phyloP scores from a whole-genome alignment of 2,797 vertebrate genomes.

The Gymnodraco acuticeps region DNA sequence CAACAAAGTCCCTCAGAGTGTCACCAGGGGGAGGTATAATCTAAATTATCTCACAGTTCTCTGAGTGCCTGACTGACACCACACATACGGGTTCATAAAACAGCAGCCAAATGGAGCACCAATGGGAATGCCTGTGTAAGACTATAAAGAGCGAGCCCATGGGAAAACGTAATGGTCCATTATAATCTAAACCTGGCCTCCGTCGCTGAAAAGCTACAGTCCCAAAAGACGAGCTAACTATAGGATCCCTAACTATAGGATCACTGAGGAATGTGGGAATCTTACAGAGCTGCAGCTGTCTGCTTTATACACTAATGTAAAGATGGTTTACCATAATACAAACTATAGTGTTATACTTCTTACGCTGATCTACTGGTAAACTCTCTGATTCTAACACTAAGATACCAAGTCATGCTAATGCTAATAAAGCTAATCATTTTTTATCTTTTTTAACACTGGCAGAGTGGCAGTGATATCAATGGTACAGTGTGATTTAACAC shows the following conservation, averaged over 20 bases:
- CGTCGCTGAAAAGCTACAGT: constrained; percentile 10
- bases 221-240: constrained; percentile 49
- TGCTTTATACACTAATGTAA: background rate
- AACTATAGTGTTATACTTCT: background rate
- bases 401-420: background rate
- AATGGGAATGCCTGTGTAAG: constrained; percentile 1
- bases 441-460: background rate
- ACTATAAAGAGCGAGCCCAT: background rate
- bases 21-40: constrained; percentile 64
- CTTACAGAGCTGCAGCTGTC: background rate
- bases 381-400: background rate
- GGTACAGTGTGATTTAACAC: too few species aligned
- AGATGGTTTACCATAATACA: background rate
- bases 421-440: background rate
- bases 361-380: background rate
- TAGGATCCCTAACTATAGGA: constrained; percentile 54
- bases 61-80: constrained; percentile 35
- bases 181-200: constrained; percentile 19
- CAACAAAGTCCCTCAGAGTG: background rate
- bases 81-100: constrained; percentile 45
- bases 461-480: background rate
- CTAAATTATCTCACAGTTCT: constrained; percentile 11
- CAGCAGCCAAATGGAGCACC: constrained; percentile 5
- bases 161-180: constrained; percentile 30
- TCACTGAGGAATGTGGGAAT: constrained; percentile 21